Percentiles rank a stretch among this genome's conserved stretches.
These are phyloP conservation scores for Lordiphosa mommai DNA, from an alignment of 1,140 invertebrate genomes.

Conservation along the genomic window DNA sequence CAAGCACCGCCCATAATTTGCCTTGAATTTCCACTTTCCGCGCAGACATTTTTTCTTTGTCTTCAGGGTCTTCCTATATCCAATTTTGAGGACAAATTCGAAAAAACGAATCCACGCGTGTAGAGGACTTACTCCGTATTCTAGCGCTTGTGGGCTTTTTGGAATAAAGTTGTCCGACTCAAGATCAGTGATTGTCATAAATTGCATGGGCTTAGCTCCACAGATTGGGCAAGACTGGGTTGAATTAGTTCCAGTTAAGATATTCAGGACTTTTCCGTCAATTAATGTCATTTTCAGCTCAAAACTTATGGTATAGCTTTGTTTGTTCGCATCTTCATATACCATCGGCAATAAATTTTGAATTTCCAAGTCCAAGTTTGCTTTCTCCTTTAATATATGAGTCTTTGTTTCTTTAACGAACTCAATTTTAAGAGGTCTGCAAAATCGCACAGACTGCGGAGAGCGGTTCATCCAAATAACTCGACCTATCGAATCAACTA, in stretches of 20 bases:
- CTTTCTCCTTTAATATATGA: neutral
- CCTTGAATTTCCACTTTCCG: too few relatives aligned
- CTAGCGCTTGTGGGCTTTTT: too few relatives aligned
- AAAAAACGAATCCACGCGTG: constrained; percentile 1
- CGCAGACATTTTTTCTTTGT: too few relatives aligned
- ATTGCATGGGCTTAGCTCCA: constrained; percentile 11
- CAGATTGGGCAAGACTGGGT: constrained; percentile 15
- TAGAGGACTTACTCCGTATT: neutral
- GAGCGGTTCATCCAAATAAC: constrained; percentile 14
- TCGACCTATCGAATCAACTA: constrained; percentile 7
- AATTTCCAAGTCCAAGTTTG: constrained; percentile 1
- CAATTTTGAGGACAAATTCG: too few relatives aligned
- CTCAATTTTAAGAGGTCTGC: neutral
- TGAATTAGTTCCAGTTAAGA: constrained; percentile 14
- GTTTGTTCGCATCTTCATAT: constrained; percentile 1
- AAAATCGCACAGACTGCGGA: constrained; percentile 16
- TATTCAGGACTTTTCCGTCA: constrained; percentile 17
- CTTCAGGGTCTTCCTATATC: too few relatives aligned
- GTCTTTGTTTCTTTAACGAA: constrained; percentile 3
- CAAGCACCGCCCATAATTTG: too few relatives aligned
- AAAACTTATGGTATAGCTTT: neutral
- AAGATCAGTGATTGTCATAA: constrained; percentile 9
- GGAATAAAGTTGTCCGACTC: constrained; percentile 11
- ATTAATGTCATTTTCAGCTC: neutral
- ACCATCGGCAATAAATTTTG: too few relatives aligned